These are phyloP conservation scores for Rhogogaster chlorosoma DNA, from an alignment of 2,888 invertebrate genomes.

Conservation along the genomic window DNA sequence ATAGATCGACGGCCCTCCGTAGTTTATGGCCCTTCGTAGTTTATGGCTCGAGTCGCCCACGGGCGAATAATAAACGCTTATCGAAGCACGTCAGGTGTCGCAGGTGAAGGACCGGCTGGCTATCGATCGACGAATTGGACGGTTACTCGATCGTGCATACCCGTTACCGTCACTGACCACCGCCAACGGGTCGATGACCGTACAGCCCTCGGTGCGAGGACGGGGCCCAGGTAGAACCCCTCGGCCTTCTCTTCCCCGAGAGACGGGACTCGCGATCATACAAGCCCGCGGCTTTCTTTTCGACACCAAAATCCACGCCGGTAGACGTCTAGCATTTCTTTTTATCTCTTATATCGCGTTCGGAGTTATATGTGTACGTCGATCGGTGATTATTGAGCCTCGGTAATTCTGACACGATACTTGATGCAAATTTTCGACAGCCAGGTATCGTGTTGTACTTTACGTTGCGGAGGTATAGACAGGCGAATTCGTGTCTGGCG, in stretches of 20 bases:
- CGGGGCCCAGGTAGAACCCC: constrained; percentile 6
- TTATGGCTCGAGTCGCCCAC: neutral
- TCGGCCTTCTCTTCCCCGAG: constrained; percentile 1
- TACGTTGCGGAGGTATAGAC: neutral
- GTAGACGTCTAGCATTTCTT: neutral
- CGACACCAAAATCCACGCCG: neutral
- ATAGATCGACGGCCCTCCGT: neutral
- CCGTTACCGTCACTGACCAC: constrained; percentile 77
- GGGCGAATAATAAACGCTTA: neutral
- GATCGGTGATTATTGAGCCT: neutral
- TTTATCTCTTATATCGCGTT: neutral
- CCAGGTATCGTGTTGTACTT: neutral
- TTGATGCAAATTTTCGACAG: neutral
- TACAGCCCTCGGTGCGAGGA: constrained; percentile 60
- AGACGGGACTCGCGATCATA: neutral
- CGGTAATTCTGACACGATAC: neutral
- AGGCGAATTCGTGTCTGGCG: neutral
- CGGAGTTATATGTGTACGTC: neutral
- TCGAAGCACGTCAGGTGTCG: constrained; percentile 57
- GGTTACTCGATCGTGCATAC: constrained; percentile 58
- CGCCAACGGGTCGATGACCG: constrained; percentile 75
- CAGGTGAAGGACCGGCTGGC: constrained; percentile 70
- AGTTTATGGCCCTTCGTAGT: too few relatives aligned
- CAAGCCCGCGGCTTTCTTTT: neutral
- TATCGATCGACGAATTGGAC: constrained; percentile 46